Percentiles rank a stretch among this genome's conserved stretches.
Conservation (phyloP, 2,797 vertebrate genomes). For the Cossypha dichroa region DNA sequence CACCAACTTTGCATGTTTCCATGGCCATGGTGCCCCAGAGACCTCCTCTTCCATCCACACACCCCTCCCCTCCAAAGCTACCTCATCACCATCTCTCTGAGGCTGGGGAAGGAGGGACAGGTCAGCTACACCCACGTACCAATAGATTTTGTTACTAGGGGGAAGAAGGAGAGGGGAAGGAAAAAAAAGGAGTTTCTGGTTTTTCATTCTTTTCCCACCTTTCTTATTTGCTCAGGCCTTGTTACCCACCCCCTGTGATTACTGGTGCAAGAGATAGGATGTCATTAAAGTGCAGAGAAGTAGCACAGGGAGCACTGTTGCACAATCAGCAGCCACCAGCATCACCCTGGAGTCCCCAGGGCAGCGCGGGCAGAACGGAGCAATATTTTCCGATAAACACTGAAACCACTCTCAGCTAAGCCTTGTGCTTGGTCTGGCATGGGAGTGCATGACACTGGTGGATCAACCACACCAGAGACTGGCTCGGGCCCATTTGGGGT, state of each 20-base stretch:
- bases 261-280: neutral
- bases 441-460: neutral
- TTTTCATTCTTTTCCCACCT: neutral
- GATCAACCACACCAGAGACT: neutral
- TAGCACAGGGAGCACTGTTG: neutral
- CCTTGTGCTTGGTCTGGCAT: neutral
- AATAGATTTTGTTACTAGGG: neutral
- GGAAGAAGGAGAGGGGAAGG: rapidly evolving
- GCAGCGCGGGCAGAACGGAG: neutral
- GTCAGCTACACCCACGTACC: neutral
- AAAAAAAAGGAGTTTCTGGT: neutral
- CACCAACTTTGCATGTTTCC: neutral
- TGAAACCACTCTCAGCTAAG: neutral
- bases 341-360: neutral
- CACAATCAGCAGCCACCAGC: neutral
- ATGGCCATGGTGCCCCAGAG: neutral
- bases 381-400: neutral
- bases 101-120: neutral
- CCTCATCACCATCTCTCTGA: neutral
- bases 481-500: neutral
- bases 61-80: neutral
- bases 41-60: neutral
- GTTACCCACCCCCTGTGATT: neutral
- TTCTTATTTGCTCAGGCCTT: neutral
- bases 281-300: neutral